A percentile compares a stretch with the other conserved stretches of the same genome.
Evolutionary conservation across 2,797 vertebrate species (phyloP).

Genomic region (Lindbergichthys nudifrons): DNA sequence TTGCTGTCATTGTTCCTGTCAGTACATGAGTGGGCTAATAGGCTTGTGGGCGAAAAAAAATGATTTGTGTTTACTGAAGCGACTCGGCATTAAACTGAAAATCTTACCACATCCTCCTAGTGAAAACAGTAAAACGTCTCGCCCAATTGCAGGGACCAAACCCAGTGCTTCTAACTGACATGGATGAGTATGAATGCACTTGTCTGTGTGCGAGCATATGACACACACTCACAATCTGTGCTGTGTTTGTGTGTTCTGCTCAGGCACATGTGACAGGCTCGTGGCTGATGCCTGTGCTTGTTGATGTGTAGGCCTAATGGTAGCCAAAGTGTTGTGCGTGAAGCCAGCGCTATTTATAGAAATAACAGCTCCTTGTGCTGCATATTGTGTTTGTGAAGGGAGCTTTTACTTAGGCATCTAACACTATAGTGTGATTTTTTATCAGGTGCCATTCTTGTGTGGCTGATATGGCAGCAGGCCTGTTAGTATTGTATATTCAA

Average conservation of each 20-base stretch:
- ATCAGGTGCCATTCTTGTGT: conserved; percentile 37
- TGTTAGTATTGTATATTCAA: conserved; percentile 19
- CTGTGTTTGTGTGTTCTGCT: conserved; percentile 59
- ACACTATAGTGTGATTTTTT: conserved; percentile 46
- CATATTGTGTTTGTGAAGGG: conserved; percentile 70
- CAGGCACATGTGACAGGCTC: conserved; percentile 65
- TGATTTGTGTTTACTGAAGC: conserved; percentile 50
- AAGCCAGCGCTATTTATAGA: conserved; percentile 76
- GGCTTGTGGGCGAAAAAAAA: conserved; percentile 46
- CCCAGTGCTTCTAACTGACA: conserved; percentile 61
- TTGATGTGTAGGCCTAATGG: conserved; percentile 69
- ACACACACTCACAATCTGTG: conserved; percentile 61
- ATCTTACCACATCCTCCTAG: conserved; percentile 77
- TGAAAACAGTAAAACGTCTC: conserved; percentile 76
- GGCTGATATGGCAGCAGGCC: conserved; percentile 10
- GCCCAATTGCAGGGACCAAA: conserved; percentile 67
- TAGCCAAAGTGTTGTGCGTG: conserved; percentile 72
- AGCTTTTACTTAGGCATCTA: conserved; percentile 50
- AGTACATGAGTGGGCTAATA: conserved; percentile 57
- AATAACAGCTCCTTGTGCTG: conserved; percentile 65
- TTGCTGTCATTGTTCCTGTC: conserved; percentile 50
- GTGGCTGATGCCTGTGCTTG: conserved; percentile 70
- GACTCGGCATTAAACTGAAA: conserved; percentile 41
- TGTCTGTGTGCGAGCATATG: conserved; percentile 62
- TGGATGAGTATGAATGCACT: conserved; percentile 54